Percentiles rank a stretch among this genome's conserved stretches.
These are phyloP conservation scores for Oreocharis arfaki DNA, from an alignment of 2,113 vertebrate species.

Conservation along the genomic window DNA sequence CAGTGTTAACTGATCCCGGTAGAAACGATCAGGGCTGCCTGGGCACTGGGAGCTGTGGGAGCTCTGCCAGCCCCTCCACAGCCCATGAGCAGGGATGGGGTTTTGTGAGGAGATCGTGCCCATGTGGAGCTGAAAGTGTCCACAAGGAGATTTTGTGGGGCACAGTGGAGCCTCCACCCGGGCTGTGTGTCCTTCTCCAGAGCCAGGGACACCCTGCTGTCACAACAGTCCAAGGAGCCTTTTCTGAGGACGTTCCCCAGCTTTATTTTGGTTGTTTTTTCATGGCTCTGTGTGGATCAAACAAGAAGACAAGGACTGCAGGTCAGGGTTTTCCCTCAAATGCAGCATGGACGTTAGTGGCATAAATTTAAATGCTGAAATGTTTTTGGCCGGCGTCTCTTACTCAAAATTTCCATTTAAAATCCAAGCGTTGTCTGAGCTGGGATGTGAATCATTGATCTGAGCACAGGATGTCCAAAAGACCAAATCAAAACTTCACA, in stretches of 20 bases:
- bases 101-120: background rate
- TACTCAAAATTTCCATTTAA: background rate
- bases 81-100: background rate
- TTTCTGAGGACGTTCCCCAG: background rate
- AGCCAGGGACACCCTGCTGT: background rate
- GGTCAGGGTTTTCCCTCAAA: conserved; percentile 27
- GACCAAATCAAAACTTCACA: background rate
- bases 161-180: background rate
- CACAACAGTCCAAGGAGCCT: background rate
- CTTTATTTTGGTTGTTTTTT: background rate
- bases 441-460: background rate
- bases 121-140: background rate
- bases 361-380: background rate
- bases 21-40: background rate
- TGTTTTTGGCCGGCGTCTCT: background rate
- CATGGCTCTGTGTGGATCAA: background rate
- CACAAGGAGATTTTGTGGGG: background rate
- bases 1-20: background rate
- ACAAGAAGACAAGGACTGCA: background rate
- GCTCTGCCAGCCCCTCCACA: background rate
- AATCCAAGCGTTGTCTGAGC: background rate
- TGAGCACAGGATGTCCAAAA: background rate
- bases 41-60: background rate
- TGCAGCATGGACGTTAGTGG: background rate
- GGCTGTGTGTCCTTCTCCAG: background rate